These are phyloP conservation scores for Bombus affinis DNA, from an alignment of 1,140 invertebrate species.

Conservation along the genomic window DNA sequence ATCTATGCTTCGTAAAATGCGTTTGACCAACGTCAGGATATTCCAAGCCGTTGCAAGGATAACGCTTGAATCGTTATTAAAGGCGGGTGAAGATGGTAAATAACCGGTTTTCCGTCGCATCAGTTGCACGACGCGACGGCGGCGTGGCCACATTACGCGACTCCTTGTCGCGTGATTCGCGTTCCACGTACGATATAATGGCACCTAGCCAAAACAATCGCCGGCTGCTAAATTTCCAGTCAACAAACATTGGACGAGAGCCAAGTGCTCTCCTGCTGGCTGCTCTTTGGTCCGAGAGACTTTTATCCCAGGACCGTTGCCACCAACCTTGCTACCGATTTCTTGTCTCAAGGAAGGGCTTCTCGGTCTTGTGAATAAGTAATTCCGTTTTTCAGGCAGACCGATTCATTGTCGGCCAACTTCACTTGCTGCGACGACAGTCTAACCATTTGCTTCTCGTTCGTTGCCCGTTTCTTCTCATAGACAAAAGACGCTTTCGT, in stretches of 20 bases:
- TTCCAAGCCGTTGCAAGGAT: not conserved
- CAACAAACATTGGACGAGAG: conserved; percentile 76
- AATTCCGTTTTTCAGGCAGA: conserved; percentile 25
- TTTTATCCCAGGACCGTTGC: conserved; percentile 52
- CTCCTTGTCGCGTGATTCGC: conserved; percentile 39
- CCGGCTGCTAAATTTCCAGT: conserved; percentile 78
- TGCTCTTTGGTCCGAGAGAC: conserved; percentile 54
- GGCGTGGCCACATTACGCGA: not conserved
- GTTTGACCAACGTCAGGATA: not conserved
- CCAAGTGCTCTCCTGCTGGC: conserved; percentile 64
- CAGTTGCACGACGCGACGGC: conserved; percentile 16
- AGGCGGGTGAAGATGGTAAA: not conserved
- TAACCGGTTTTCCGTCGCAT: not conserved
- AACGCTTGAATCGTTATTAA: not conserved
- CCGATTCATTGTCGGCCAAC: conserved; percentile 10
- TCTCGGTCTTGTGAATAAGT: conserved; percentile 34
- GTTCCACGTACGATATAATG: conserved; percentile 72
- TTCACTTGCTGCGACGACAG: not conserved
- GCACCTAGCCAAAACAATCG: conserved; percentile 79
- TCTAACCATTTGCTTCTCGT: not conserved
- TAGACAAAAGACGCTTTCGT: not conserved
- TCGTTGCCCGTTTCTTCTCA: not conserved
- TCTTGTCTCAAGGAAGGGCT: not conserved
- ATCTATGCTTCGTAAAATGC: not conserved
- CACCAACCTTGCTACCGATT: conserved; percentile 28